Base-by-base conservation (phyloP, 2,113 vertebrate genomes). In the Alaudala cheleensis region DNA sequence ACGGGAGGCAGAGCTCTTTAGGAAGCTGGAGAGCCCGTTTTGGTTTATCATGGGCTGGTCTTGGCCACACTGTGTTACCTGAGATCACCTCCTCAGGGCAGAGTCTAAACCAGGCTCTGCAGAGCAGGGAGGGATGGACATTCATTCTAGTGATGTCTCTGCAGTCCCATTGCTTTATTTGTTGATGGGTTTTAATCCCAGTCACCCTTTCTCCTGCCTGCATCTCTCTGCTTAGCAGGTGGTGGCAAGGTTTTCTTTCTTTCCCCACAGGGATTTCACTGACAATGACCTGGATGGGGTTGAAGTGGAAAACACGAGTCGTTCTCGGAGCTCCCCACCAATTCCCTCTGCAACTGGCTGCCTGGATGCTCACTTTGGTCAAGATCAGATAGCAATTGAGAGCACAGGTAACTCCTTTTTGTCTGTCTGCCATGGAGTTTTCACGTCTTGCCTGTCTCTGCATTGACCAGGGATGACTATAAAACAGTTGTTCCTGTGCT, bases 251-350 rank as follows among this genome's bases (percentile, higher is more conserved):
- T 61, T 61, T 3, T 70, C 58, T 88, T 6, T 93, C 57, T 93
- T 22, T 69, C 49, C 61, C 25, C 47, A 15, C 91, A 99, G 99
- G 96, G 99, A 99, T 65, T 98, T 98, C 50, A 73, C 92, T 0
- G 99, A 99, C 61, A 99, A 98, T 44, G 98, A 99, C 33, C 97
- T 98, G 88, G 99, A 99, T 5, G 94, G 97, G 5, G 98, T 95
- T 1, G 99, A 99, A 73, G 96, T 98, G 8, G 99, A 99, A 9
- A 98, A 95, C 54, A 71, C 97, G 6, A 93, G 94, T 90, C 98
- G 95, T n/a, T 92, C 98, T 3, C 97, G 95, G 21, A 94, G 94
- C 84, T 97, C 97, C 28, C 97, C 98, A 3, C 96, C 97, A 6
- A 96, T 97, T 64, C 93, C 98, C 31, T 88, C 98, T 31, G 84